Evolutionary conservation across 2,797 vertebrate species (phyloP), one percentile per base, ranked within the genome.

Genomic region (Pantherophis vulpinus): DNA sequence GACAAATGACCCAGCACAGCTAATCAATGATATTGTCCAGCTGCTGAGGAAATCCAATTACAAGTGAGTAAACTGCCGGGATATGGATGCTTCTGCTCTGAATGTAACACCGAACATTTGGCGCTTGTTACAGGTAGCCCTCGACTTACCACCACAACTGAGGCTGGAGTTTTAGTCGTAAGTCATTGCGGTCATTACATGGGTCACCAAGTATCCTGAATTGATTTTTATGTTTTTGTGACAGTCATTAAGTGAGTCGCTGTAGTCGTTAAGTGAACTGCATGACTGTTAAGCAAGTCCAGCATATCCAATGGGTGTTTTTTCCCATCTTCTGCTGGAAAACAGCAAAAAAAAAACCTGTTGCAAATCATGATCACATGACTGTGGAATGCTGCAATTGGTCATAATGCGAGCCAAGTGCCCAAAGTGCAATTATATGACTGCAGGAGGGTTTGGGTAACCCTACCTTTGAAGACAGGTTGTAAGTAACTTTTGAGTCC

Each of bases 21-120:
- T 98, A 0, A 98, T 97, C 27, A 94, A 98, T 93, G 97, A 96
- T 94, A 98, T 99, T 88, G 97, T 96, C 88, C 97, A 97, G 91
- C 98, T 98, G 86, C 98, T 99, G n/a, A 97, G 97, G 91, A 98
- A 97, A 96, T 98, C 98, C 96, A 99, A 98, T 96, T 99, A 99
- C 98, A 99, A 98, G 99, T 99, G 95, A 94, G 98, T 96, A 25
- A 51, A 74, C 4, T 4, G 18, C 29, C 23, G 8, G 51, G 16
- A 37, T 11, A 2, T 5, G 18, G 61, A 14, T 54, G 8, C 61
- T 58, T 51, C 29, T 51, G 54, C 7, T 51, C 10, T 2, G 63
- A 88, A 79, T 42, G 74, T 42, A 42, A 79, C 8, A 79, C 18
- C 0, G 18, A 20, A 8, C 1, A 2, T 42, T 83, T 83, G 9